Evolutionary conservation across 2,113 vertebrate genomes (phyloP), one percentile per base, ranked within the genome.

Genomic region (Ailurus styani): DNA sequence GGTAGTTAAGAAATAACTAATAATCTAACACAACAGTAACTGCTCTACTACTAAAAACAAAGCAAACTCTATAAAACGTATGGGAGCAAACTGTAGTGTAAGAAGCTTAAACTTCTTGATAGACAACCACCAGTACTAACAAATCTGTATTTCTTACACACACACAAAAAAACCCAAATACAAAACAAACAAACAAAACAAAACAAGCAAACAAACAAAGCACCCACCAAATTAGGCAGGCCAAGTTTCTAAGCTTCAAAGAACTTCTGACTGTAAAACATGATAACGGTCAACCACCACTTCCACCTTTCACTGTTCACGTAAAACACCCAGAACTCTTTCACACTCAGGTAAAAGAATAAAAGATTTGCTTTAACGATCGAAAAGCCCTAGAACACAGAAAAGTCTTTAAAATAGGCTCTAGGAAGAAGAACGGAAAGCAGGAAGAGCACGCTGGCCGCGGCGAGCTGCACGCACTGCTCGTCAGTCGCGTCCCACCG

Each of bases 1-100:
- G 52, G 9, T 18, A 70, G n/a, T 73, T 90, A 93, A 97, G 87
- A 87, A 75, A 75, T 87, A 12, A 87, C 66, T 96, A 75, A 75
- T 85, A 95, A 92, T 6, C 9, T 85, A 18, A 95, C 11, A 88
- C 3, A 40, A 54, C 40, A 18, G 54, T 60, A 66, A 75, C 42
- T 78, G 11, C 66, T 83, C 55, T 79, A 62, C 62, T 93, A 89
- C 29, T 87, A 70, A 75, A 55, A 96, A 55, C 13, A 79, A 89
- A 64, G 60, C n/a, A 84, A 90, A 54, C 20, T 50, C 62, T 79
- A 72, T 82, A 94, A 90, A 70, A 91, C 79, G 55, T 15, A 82
- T 17, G 27, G 15, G 14, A 96, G n/a, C 29, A 40, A 82, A 94
- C 34, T 50, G 68, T 5, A 75, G 27, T 34, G 5, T 18, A 85